These are phyloP conservation scores for Orbicella faveolata DNA, from an alignment of 64 coral and sea anemone species.

Conservation along the genomic window DNA sequence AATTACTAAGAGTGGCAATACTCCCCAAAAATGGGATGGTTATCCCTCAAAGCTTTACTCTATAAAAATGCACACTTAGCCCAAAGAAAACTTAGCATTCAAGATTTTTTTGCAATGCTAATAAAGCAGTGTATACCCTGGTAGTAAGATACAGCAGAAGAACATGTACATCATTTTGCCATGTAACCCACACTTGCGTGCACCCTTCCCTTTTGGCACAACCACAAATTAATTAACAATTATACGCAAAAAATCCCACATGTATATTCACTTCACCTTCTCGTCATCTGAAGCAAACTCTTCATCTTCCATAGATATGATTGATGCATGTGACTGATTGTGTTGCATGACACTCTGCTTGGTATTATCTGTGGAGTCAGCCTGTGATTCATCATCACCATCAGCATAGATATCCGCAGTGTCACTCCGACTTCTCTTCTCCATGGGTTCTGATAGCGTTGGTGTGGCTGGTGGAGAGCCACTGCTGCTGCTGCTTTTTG, in stretches of 20 bases:
- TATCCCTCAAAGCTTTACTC: too few species aligned
- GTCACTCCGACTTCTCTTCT: constrained; percentile 42
- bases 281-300: constrained; percentile 86
- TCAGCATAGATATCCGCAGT: constrained; percentile 30
- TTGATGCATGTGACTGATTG: constrained; percentile 22
- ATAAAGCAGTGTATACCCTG: too few species aligned
- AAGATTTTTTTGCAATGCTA: too few species aligned
- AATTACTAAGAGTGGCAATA: too few species aligned
- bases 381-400: constrained; percentile 24
- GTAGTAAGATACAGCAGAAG: too few species aligned
- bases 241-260: neutral
- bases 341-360: constrained; percentile 9
- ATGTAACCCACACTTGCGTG: too few species aligned
- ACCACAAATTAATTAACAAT: neutral
- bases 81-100: too few species aligned
- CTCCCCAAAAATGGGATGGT: too few species aligned
- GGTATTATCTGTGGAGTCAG: neutral
- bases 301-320: constrained; percentile 73
- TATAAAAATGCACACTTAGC: too few species aligned
- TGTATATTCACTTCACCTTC: constrained; percentile 28
- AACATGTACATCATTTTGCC: too few species aligned
- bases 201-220: too few species aligned
- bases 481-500: neutral
- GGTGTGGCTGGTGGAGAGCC: constrained; percentile 49
- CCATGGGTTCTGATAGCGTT: constrained; percentile 44